Conservation (phyloP, 2,113 vertebrate genomes). For the Indri indri region DNA sequence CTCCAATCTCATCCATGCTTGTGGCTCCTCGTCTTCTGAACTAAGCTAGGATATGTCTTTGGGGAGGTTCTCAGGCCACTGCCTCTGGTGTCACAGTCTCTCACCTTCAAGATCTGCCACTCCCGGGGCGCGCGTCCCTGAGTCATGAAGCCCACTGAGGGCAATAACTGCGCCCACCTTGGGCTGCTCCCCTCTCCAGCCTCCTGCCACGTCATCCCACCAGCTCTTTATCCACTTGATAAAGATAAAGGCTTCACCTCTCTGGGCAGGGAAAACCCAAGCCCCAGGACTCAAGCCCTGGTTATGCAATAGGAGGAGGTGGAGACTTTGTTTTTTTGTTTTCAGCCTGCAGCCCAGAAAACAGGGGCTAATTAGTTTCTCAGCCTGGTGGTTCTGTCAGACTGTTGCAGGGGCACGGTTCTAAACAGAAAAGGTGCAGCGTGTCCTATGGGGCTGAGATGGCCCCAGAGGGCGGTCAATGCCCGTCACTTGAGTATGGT, state of each 20-base stretch:
- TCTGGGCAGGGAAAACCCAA: neutral
- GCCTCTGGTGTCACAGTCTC: neutral
- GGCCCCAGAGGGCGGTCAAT: neutral
- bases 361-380: neutral
- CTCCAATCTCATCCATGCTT: neutral
- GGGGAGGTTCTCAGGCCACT: neutral
- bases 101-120: neutral
- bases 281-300: neutral
- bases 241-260: neutral
- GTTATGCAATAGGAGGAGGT: neutral
- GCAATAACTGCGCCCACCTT: neutral
- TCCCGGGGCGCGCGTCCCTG: neutral
- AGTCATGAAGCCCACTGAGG: neutral
- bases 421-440: neutral
- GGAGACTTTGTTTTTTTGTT: neutral
- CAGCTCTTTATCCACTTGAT: neutral
- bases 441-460: neutral
- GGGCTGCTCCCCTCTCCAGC: neutral
- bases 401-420: neutral
- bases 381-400: neutral
- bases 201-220: neutral
- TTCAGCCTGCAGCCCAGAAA: neutral
- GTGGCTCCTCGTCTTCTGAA: neutral
- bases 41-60: neutral
- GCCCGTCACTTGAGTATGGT: neutral